Evolutionary conservation across 2,797 vertebrate species (phyloP), one percentile per base, ranked within the genome.

Genomic region (Prunella strophiata): DNA sequence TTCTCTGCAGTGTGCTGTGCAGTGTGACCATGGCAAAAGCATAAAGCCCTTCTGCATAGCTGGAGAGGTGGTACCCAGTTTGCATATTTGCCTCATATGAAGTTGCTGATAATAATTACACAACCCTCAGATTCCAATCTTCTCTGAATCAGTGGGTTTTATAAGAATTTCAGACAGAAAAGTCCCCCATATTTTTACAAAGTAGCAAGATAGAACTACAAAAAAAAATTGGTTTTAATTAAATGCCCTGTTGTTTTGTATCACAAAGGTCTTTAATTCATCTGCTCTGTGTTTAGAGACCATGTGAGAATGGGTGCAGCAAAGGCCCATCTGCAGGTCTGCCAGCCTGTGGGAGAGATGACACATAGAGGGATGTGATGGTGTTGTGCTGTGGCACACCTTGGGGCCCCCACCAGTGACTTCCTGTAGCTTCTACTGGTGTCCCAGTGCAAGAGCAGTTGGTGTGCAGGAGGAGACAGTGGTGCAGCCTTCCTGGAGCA

Each of bases 121-220:
- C 20, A 30, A n/a, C 21, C 7, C 2, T 66, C 88, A 61, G 57
- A 73, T 23, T 45, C 36, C 54, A 71, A 4, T 82, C 62, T 84
- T 88, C 63, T 78, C 93, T 75, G 91, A 91, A 65, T 45, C 61
- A 50, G 55, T 76, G 84, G 10, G 67, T 97, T 96, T 95, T 86
- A 89, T 94, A 94, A 96, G 45, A 54, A 42, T 88, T 92, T 78
- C 89, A 85, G 87, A 74, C 88, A 51, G 65, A 59, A 78, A 94
- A 92, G 50, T 16, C 52, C 29, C 62, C 48, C 76, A 13, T 96
- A 94, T 92, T 98, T 97, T 97, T 97, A 88, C 88, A 85, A 62
- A 91, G 38, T 67, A 80, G 51, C 75, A 40, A 59, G 51, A 84
- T 29, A 92, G 58, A 94, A 76, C 57, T n/a, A 51, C 77, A 93